Percentiles rank a stretch among this genome's conserved stretches.
These are phyloP conservation scores for Steinernema carpocapsae DNA, from an alignment of 2,888 invertebrate genomes.

Conservation along the genomic window DNA sequence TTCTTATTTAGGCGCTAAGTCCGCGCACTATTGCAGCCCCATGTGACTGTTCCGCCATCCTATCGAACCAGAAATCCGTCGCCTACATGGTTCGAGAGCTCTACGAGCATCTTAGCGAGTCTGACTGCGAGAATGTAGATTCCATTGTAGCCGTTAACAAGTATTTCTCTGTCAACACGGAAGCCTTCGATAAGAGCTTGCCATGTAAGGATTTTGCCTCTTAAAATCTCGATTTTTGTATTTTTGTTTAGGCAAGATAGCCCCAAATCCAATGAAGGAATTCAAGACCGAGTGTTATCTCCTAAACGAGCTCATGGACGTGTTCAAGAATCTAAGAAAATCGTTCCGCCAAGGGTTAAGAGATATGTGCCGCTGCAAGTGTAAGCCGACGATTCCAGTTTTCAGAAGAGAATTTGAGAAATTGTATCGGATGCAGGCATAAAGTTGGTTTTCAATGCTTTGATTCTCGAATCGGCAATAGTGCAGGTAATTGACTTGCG, in stretches of 20 bases:
- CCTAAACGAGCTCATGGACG: not conserved
- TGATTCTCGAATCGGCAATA: no score
- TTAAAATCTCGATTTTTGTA: not conserved
- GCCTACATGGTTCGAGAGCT: constrained; percentile 20
- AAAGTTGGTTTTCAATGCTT: no score
- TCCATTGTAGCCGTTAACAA: not conserved
- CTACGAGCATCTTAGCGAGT: not conserved
- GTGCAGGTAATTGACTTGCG: no score
- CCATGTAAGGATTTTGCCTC: not conserved
- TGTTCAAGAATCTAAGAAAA: not conserved
- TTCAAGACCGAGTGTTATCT: not conserved
- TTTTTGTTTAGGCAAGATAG: not conserved
- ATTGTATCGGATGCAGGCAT: not conserved
- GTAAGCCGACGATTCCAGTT: not conserved
- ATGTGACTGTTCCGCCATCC: not conserved
- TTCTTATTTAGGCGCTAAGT: no score
- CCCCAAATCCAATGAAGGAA: not conserved
- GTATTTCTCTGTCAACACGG: not conserved
- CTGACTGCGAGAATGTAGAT: not conserved
- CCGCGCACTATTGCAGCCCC: no score
- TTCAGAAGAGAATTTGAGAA: not conserved
- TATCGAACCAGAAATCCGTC: constrained; percentile 4
- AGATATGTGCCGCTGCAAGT: constrained; percentile 13
- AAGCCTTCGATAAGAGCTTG: not conserved
- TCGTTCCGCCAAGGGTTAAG: constrained; percentile 7